Percentiles rank a stretch among this genome's conserved stretches.
Evolutionary conservation across 2,113 vertebrate species (phyloP).

Genomic region (Pseudolaguvia tuberculata): DNA sequence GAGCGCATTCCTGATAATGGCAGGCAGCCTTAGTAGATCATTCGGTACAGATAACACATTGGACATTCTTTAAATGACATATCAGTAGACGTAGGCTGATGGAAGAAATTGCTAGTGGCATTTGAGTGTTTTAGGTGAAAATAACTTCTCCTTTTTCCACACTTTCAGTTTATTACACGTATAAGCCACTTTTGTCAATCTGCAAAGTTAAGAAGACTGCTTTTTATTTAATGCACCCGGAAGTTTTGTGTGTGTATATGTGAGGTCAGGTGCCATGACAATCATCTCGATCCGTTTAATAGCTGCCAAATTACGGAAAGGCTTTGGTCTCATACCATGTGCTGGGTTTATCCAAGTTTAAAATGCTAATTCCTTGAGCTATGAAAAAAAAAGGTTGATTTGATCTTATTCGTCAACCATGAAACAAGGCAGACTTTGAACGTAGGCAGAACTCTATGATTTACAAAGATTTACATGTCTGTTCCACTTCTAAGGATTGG

Average conservation of each 20-base stretch:
- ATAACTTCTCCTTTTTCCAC: conserved; percentile 36
- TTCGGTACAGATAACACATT: conserved; percentile 47
- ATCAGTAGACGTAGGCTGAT: conserved; percentile 49
- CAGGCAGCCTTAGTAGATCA: conserved; percentile 53
- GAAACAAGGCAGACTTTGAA: conserved; percentile 9
- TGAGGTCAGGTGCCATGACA: conserved; percentile 24
- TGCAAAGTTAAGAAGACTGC: conserved; percentile 14
- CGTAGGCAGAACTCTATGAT: conserved; percentile 12
- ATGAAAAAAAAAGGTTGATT: conserved; percentile 7
- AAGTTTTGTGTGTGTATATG: background rate
- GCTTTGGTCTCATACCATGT: conserved; percentile 26
- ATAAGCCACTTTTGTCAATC: conserved; percentile 37
- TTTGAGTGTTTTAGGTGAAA: conserved; percentile 44
- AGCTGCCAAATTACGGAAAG: conserved; percentile 24
- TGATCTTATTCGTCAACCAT: conserved; percentile 29
- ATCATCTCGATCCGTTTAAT: conserved; percentile 30
- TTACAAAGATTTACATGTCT: conserved; percentile 27
- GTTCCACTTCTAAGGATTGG: conserved; percentile 29
- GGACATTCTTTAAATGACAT: conserved; percentile 50
- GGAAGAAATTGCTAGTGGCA: conserved; percentile 47
- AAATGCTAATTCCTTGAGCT: conserved; percentile 31
- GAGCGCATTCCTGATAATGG: conserved; percentile 52
- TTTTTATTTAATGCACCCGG: conserved; percentile 12
- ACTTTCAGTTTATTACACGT: conserved; percentile 31
- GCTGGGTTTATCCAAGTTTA: conserved; percentile 13